Evolutionary conservation across 1,140 invertebrate species (phyloP), one percentile per base, ranked within the genome.

Genomic region (Drosophila serrata): DNA sequence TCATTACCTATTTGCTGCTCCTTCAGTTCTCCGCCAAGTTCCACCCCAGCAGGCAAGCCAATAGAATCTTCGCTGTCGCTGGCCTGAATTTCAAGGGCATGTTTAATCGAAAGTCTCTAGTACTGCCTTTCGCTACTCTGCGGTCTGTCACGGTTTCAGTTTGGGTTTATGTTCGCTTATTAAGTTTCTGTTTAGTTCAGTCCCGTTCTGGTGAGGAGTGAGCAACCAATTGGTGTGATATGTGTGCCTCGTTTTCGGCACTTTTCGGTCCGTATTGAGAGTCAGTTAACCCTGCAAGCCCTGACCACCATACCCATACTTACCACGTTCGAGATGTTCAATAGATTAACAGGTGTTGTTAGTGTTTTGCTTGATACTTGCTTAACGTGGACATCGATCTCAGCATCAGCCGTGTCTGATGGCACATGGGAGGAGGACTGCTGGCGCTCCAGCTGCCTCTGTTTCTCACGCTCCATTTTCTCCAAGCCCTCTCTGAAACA

Each of bases 391-490:
- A 22, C 33, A 37, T 57, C 60, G 31, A 19, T 13, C 15, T 40
- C 55, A 8, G 39, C 48, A 56, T 78, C 75, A 9, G 62, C 35
- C 13, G 63, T 33, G 2, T 13, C 15, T 29, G 74, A 58, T 45
- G 94, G 80, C 95, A 15, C 49, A 9, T 51, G 29, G 22, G 94
- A 87, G 95, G 49, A 94, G 77, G 95, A 93, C 84, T 97, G 96
- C 51, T 95, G 79, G 13, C 73, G 95, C 92, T 99, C 97, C 70
- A 97, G 93, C 79, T 97, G 97, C 82, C 96, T 97, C 84, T 96
- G 95, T 93, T 99, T 99, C 79, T 99, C 98, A 51, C 96, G 94
- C 93, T 99, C 98, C 97, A 99, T 99, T 94, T 99, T 99, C 92
- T 99, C 98, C 63, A 99, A 93, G 37, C 98, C 94, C 94, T 82